Evolutionary conservation across 2,113 vertebrate species (phyloP).

Genomic region (Xyliphius kryptos): DNA sequence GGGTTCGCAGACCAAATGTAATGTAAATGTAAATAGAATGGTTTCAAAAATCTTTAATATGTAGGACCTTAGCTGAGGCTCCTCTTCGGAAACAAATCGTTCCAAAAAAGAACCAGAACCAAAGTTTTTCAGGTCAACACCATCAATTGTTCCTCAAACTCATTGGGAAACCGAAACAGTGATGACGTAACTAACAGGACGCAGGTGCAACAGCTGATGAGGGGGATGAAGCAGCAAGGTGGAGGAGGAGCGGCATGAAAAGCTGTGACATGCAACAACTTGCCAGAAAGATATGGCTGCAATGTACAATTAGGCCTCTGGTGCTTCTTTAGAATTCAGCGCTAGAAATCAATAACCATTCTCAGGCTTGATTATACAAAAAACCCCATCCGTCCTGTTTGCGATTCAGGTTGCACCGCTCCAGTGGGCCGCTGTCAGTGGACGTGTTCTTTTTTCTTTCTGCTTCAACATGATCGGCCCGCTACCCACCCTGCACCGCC

Average conservation of each 20-base stretch:
- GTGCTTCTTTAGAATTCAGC: constrained; percentile 19
- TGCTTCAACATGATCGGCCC: constrained; percentile 13
- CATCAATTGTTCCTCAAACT: neutral
- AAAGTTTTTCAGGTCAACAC: neutral
- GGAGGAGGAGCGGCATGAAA: constrained; percentile 40
- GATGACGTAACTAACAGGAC: constrained; percentile 23
- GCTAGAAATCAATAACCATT: constrained; percentile 46
- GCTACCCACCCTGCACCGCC: no score
- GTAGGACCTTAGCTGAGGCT: no score
- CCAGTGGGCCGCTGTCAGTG: constrained; percentile 17
- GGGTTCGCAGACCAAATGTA: no score
- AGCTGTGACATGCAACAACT: constrained; percentile 20
- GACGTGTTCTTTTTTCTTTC: constrained; percentile 18
- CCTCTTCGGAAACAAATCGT: no score
- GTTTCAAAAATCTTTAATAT: no score
- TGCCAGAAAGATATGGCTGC: constrained; percentile 19
- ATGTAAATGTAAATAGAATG: no score
- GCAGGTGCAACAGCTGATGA: constrained; percentile 23
- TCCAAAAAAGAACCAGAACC: no score
- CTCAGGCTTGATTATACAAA: constrained; percentile 40
- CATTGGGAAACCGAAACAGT: neutral
- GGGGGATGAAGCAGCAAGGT: neutral
- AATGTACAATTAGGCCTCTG: constrained; percentile 35
- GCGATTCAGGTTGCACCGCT: constrained; percentile 30
- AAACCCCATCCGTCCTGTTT: constrained; percentile 35